Evolutionary conservation across 2,113 vertebrate species (phyloP), one percentile per base, ranked within the genome.

Genomic region (Burhinus bistriatus): DNA sequence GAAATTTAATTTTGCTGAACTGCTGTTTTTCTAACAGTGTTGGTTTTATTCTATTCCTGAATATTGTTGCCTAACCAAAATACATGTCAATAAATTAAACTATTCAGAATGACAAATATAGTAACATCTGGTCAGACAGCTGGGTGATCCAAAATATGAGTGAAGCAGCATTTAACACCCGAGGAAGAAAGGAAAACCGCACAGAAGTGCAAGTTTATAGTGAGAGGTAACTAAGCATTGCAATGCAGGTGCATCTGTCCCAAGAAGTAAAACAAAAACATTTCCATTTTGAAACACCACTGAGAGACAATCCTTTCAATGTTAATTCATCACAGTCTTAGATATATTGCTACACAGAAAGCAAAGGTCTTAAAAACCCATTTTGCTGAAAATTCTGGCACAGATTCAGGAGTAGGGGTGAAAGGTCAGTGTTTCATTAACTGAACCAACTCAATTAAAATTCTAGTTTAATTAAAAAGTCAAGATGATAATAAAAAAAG

Each of bases 401-500:
- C n/a, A 59, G n/a, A 57, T 58, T 85, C 65, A 62, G 36, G 77
- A 45, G 58, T 26, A 85, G 61, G 14, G 55, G 47, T 90, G 73
- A 94, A 96, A 96, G 92, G 59, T 89, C 81, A 95, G 49, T 96
- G 72, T 72, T 95, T 91, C 95, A 87, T 93, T 96, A 95, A 92
- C 45, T 78, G 86, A 97, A 93, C 21, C 44, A 96, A 86, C 14
- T 76, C 95, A 97, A 69, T 97, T 96, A 97, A 93, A 95, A 91
- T 59, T 95, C 84, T 84, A 94, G 77, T 87, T 96, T 93, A 96
- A 96, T 97, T 89, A 91, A 96, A 97, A 98, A 97, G 88, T 89
- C 97, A 97, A 96, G 66, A 90, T 70, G 89, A 96, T 91, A 71
- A 97, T 96, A 77, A 98, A 97, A 87, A 96, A 97, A 95, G 62